Evolutionary conservation across 2,797 vertebrate species (phyloP), one percentile per base, ranked within the genome.

Genomic region (Macropodus opercularis): DNA sequence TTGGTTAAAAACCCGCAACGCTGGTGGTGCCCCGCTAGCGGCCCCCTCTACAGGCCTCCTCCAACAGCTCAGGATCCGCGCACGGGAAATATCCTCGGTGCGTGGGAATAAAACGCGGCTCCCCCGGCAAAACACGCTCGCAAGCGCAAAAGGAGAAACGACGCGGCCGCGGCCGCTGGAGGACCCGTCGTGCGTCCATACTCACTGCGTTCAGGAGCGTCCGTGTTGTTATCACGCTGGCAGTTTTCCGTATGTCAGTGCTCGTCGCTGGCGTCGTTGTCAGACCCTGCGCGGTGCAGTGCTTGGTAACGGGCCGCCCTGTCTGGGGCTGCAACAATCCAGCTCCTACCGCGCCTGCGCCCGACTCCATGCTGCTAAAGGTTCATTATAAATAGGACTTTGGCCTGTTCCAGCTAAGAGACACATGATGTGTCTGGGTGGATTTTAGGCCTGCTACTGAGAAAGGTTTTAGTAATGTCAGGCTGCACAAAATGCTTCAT

Each of bases 231-330:
- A 39, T 77, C 73, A 39, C 72, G 79, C 72, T 77, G 85, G 46
- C 70, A 10, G 72, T 72, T 17, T 36, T 77, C 70, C 78, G 53
- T 72, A 19, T 75, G 85, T 81, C 82, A 75, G 27, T 63, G 81
- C 72, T 75, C 63, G 69, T 23, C 48, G 70, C 79, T 61, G 82
- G 76, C 74, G 77, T 85, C 73, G 84, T 69, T 80, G 75, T 75
- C 76, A 77, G 83, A 79, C 60, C 72, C 62, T 85, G 75, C 75
- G 85, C 83, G 71, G 80, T 80, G 85, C 89, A 63, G 79, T 80
- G 86, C 79, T 79, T 76, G 68, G 89, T 88, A 84, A 90, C 86
- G 85, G 87, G 87, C 90, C 87, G 89, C 90, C 90, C 89, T 75
- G 85, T 85, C 89, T 87, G 84, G 76, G 73, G 74, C 79, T 87